Percentiles rank a stretch among this genome's conserved stretches.
phyloP scores from a whole-genome alignment of 1,140 invertebrate species.

The Solen grandis region DNA sequence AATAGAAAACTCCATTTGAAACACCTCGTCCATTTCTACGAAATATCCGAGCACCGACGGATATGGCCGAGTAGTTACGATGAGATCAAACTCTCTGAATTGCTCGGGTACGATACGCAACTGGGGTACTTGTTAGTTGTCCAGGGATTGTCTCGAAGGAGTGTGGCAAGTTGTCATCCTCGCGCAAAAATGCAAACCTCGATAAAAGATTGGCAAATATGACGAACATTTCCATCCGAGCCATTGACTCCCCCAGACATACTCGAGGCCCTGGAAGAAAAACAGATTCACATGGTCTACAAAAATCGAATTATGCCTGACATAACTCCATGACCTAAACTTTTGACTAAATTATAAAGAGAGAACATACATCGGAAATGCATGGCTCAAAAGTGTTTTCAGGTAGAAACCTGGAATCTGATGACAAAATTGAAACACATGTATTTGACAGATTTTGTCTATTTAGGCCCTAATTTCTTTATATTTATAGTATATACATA shows the following conservation, averaged over 20 bases:
- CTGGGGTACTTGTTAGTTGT: constrained; percentile 14
- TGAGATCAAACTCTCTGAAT: background rate
- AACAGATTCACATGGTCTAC: constrained; percentile 2
- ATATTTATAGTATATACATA: no score
- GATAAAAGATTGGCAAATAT: constrained; percentile 69
- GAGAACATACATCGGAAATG: background rate
- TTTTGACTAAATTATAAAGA: no score
- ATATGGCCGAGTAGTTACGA: no score
- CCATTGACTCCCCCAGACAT: constrained; percentile 66
- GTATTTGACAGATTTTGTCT: no score
- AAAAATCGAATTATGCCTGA: background rate
- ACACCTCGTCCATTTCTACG: no score
- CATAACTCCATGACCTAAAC: background rate
- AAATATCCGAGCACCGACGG: no score
- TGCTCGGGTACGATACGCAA: constrained; percentile 5
- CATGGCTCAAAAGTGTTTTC: background rate
- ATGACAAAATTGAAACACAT: background rate
- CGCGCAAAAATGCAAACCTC: constrained; percentile 60
- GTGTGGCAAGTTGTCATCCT: constrained; percentile 11
- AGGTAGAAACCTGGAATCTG: background rate
- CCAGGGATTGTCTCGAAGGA: constrained; percentile 1
- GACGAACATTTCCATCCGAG: constrained; percentile 69
- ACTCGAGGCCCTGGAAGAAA: constrained; percentile 84
- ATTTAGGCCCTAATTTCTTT: no score
- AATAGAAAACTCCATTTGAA: no score